Evolutionary conservation across 2,888 invertebrate genomes (phyloP).

Genomic region (Augochlorella aurata): DNA sequence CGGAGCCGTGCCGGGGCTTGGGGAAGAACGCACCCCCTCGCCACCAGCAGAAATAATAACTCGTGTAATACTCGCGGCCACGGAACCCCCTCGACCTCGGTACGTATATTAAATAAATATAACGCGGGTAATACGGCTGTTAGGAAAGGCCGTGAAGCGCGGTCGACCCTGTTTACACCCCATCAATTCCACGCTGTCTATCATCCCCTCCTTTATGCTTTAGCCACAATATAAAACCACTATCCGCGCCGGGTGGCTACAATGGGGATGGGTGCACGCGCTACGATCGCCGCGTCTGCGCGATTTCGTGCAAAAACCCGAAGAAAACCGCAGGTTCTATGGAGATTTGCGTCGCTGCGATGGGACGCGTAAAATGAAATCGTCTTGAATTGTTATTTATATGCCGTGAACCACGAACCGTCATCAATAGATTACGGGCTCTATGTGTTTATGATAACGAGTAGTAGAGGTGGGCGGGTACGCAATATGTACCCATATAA

Average conservation of each 20-base stretch:
- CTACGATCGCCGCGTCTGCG: slow-evolving; percentile 40
- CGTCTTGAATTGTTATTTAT: no score
- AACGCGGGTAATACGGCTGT: slow-evolving; percentile 77
- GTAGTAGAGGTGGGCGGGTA: no score
- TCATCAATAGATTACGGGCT: no score
- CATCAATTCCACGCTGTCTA: slow-evolving; percentile 78
- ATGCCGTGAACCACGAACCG: no score
- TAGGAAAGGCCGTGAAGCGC: slow-evolving; percentile 70
- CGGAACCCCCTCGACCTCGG: slow-evolving; percentile 38
- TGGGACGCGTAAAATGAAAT: no score
- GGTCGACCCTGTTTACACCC: slow-evolving; percentile 79
- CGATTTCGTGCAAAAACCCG: slow-evolving; percentile 46
- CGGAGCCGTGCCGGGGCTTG: slow-evolving; percentile 58
- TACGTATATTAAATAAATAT: slow-evolving; percentile 80
- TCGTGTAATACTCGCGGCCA: slow-evolving; percentile 73
- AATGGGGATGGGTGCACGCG: slow-evolving; percentile 48
- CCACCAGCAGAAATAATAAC: slow-evolving; percentile 80
- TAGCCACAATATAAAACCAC: slow-evolving; percentile 71
- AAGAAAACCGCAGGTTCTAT: neutral
- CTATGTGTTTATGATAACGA: no score
- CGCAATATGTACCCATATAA: no score
- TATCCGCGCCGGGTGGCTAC: slow-evolving; percentile 57
- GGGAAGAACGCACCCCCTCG: slow-evolving; percentile 56
- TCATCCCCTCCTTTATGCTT: slow-evolving; percentile 67
- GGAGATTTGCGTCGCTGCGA: neutral